These are phyloP conservation scores for Sitophilus oryzae DNA, from an alignment of 1,140 invertebrate genomes.

Conservation along the genomic window DNA sequence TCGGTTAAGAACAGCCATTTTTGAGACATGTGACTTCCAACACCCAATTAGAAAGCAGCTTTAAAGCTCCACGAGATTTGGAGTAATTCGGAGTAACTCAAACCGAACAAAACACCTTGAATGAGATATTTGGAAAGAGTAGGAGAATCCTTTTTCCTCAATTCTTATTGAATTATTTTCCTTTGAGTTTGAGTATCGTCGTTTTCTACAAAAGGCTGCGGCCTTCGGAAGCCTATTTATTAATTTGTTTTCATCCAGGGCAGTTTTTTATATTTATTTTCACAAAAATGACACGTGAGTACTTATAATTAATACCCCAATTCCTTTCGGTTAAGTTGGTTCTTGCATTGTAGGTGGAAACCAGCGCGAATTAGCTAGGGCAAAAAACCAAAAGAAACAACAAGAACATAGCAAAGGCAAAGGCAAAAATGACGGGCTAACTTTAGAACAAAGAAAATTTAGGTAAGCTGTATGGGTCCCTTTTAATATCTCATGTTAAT, in stretches of 20 bases:
- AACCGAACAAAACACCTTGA: background rate
- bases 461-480: conserved; percentile 52
- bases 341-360: conserved; percentile 62
- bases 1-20: background rate
- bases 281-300: conserved; percentile 41
- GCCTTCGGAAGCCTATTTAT: conserved; percentile 34
- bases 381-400: conserved; percentile 75
- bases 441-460: conserved; percentile 70
- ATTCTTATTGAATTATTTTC: conserved; percentile 12
- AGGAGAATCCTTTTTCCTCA: conserved; percentile 6
- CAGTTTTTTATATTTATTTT: conserved; percentile 15
- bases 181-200: conserved; percentile 20
- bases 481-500: conserved; percentile 16
- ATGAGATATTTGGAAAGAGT: background rate
- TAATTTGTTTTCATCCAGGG: conserved; percentile 17
- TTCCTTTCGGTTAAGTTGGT: background rate
- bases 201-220: conserved; percentile 35
- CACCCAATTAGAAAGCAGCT: background rate
- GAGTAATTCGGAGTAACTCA: background rate
- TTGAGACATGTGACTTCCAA: background rate
- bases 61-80: background rate
- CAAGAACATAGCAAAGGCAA: conserved; percentile 58
- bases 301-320: conserved; percentile 2
- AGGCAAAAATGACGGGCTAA: conserved; percentile 61
- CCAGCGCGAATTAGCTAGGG: conserved; percentile 77